Conservation (phyloP, 2,888 invertebrate genomes). For the Melanophora roralis region DNA sequence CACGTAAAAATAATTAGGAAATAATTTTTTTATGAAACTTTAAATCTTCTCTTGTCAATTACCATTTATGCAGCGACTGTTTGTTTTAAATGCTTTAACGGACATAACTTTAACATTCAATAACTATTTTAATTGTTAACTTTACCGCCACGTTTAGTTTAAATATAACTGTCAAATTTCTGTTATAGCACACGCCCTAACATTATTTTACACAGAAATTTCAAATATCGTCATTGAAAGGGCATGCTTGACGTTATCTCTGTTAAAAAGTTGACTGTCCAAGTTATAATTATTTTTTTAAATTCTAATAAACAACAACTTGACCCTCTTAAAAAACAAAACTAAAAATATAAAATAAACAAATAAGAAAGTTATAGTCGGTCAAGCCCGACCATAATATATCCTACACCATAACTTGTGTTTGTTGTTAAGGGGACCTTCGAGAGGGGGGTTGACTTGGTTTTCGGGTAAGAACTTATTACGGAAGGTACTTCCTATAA, state of each 20-base stretch:
- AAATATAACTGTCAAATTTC: not conserved
- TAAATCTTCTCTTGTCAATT: slow-evolving; percentile 14
- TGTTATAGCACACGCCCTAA: no score
- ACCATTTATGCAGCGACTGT: not conserved
- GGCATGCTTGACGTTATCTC: not conserved
- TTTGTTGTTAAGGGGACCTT: no score
- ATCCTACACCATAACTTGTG: no score
- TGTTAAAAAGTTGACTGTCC: not conserved
- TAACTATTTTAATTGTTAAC: not conserved
- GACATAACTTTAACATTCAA: slow-evolving; percentile 8
- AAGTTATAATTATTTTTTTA: not conserved
- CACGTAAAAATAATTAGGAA: not conserved
- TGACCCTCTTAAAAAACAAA: not conserved
- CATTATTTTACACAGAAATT: not conserved
- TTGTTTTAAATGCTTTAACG: not conserved
- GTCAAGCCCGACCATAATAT: no score
- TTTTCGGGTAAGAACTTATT: no score
- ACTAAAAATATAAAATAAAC: no score
- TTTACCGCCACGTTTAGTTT: not conserved
- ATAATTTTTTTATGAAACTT: slow-evolving; percentile 24
- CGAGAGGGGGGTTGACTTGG: no score
- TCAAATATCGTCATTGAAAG: not conserved
- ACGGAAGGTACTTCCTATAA: no score
- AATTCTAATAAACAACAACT: no score
- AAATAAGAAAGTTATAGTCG: no score